phyloP scores from a whole-genome alignment of 2,888 invertebrate genomes.

The Aethes cnicana region DNA sequence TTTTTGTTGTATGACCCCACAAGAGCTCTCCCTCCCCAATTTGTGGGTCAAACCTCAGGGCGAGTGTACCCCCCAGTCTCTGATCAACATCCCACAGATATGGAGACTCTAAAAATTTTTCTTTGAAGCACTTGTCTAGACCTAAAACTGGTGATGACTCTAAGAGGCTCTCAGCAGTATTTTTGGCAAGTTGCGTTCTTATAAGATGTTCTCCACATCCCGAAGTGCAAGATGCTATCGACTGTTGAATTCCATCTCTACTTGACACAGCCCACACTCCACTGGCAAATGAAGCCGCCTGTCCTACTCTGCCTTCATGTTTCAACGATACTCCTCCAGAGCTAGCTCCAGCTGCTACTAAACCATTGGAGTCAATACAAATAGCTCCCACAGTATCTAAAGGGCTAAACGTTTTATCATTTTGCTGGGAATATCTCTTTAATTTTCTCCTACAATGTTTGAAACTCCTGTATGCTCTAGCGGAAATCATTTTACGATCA shows the following conservation, averaged over 20 bases:
- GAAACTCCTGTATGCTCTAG: constrained; percentile 83
- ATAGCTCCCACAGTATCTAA: constrained; percentile 98
- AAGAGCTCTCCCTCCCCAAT: constrained; percentile 88
- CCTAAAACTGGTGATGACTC: constrained; percentile 84
- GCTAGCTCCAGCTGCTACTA: constrained; percentile 94
- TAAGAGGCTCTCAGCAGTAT: constrained; percentile 87
- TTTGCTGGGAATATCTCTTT: constrained; percentile 74
- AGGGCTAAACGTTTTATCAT: constrained; percentile 75
- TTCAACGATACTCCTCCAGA: constrained; percentile 97
- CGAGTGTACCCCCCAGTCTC: constrained; percentile 90
- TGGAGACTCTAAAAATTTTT: constrained; percentile 87
- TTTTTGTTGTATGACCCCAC: constrained; percentile 95
- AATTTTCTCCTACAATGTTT: constrained; percentile 77
- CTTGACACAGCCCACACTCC: constrained; percentile 94
- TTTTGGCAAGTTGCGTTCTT: constrained; percentile 92
- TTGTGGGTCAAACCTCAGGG: constrained; percentile 84
- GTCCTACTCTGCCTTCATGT: constrained; percentile 94
- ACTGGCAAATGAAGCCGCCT: constrained; percentile 93
- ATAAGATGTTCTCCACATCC: constrained; percentile 97
- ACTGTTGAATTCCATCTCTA: constrained; percentile 80
- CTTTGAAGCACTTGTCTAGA: constrained; percentile 87
- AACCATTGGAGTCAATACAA: constrained; percentile 91
- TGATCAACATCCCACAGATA: constrained; percentile 86
- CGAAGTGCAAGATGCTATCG: constrained; percentile 92
- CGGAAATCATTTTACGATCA: constrained; percentile 85